Evolutionary conservation across 2,113 vertebrate species (phyloP).

Genomic region (Macaca mulatta): DNA sequence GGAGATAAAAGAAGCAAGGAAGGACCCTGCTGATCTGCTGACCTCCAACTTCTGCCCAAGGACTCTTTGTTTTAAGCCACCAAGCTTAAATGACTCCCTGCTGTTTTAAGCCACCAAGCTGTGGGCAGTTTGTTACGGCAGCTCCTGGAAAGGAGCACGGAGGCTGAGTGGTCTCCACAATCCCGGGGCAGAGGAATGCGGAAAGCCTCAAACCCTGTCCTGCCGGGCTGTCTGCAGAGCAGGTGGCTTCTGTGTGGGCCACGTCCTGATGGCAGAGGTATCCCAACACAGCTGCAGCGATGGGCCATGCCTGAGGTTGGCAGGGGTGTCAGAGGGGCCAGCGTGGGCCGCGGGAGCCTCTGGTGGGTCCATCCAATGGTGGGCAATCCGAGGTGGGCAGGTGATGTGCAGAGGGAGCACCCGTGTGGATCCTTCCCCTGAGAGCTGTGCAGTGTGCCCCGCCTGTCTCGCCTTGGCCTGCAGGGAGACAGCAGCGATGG

Average conservation of each 20-base stretch:
- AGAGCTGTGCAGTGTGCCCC: no score
- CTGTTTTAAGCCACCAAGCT: neutral
- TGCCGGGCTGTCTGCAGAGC: neutral
- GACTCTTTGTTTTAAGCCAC: neutral
- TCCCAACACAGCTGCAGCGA: no score
- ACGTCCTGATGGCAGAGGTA: neutral
- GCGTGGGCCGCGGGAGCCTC: neutral
- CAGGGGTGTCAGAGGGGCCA: neutral
- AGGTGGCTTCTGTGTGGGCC: neutral
- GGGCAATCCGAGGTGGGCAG: no score
- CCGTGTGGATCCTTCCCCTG: no score
- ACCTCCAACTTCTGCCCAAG: neutral
- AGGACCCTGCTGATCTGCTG: neutral
- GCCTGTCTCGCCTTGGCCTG: no score
- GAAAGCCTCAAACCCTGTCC: no score
- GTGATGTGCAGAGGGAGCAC: no score
- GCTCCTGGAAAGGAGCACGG: neutral
- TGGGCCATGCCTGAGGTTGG: neutral
- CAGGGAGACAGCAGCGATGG: no score
- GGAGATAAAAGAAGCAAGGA: neutral
- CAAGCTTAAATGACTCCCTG: no score
- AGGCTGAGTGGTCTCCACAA: rapidly evolving
- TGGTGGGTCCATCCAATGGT: no score
- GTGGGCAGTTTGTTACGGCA: no score
- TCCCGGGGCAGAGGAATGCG: rapidly evolving